Base-by-base conservation (phyloP, 2,888 invertebrate species). In the Chloroclystis v-ata region DNA sequence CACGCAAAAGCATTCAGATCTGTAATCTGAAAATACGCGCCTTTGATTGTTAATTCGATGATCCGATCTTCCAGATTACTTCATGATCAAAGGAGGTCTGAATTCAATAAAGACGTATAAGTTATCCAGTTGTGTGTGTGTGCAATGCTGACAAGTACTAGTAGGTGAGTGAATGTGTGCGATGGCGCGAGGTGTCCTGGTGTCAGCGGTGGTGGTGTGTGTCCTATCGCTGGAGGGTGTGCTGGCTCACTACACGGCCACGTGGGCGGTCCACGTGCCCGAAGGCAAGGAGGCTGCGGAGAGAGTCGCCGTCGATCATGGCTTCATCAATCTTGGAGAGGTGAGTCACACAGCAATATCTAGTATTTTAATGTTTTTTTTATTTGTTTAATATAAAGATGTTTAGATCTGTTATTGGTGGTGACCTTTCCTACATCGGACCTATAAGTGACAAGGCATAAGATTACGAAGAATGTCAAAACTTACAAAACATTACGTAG, bases 241-340 rank as follows among this genome's bases (percentile, higher is more conserved):
- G 47, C 60, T 62, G 32, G 77, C 79, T 42, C 92, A 92, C 72
- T 96, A 91, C 77, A 93, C 94, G 56, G 93, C 94, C 77, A 94
- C 95, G 79, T 96, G 95, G 95, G 96, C 95, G 53, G 93, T 95
- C 49, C 93, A 95, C 72, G 92, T 96, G 68, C 91, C 92, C 13
- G 92, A 91, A 52, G 92, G 92, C 44, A 90, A 89, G 59, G 82
- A 89, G 29, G 89, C 91, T 45, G 96, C 95, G 30, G 91, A 93
- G 67, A 85, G 89, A 29, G 92, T 97, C 33, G 96, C 97, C 47
- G 78, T 73, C 57, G 94, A 94, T 72, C 93, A 96, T 81, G 96
- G 95, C 63, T 96, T 95, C 89, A 84, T 90, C 81, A 94, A 95
- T 86, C 89, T 93, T 80, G 95, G 95, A 90, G 91, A 94, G 94